Base-by-base conservation (phyloP, 2,888 invertebrate genomes). In the Leucoma salicis region DNA sequence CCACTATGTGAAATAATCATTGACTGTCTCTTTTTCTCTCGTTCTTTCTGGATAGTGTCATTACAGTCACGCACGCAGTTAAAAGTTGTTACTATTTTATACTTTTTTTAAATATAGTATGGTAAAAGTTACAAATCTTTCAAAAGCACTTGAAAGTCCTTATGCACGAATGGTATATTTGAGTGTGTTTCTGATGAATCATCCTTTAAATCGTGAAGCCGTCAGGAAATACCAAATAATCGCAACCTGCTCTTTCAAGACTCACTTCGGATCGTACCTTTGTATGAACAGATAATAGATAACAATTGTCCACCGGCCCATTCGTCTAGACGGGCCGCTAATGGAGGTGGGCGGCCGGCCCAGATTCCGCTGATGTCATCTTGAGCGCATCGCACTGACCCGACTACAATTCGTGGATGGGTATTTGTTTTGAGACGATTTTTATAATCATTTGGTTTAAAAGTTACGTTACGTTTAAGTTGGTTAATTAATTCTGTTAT, bases 311-410 rank as follows among this genome's bases (percentile, higher is more conserved):
- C 55, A 52, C 49, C 21, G 39, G 42, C 15, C 43, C 56, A 72
- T 33, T 42, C 57, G 74, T 73, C 71, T 70, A 65, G 69, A 62
- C 70, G 60, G 56, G 59, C 63, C 55, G 46, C 67, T 79, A 81
- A 75, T 78, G 71, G 73, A 72, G 61, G 84, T 83, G 81, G 84
- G 83, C 78, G 83, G 69, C 49, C 66, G 74, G 63, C 70, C 74
- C 63, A 74, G 69, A 77, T 76, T 65, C 60, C 63, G 70, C 68
- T 77, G 75, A 80, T 69, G 75, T 78, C 76, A 77, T 77, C 74
- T 74, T 72, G 67, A 34, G 64, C 64, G 67, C 63, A 59, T 49
- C 48, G 42, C 2, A 10, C 10, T 13, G n/a, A 11, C 5, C 12
- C 29, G 5, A 5, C 5, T 13, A 31, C 42, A 52, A 53, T 31